phyloP scores from a whole-genome alignment of 2,797 vertebrate species.

The Rallus crepitans region DNA sequence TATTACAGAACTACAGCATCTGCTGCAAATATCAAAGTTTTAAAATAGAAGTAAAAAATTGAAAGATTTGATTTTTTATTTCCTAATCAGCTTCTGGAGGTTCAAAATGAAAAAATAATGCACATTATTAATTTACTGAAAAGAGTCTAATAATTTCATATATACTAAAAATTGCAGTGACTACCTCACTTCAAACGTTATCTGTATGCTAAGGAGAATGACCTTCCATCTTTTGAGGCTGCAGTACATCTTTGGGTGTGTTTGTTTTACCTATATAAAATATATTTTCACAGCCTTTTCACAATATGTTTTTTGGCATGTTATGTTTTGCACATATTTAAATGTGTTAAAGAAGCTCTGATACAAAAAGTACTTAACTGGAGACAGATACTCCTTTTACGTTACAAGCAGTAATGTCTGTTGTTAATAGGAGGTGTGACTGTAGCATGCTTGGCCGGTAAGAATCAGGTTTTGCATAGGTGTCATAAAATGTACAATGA shows the following conservation, averaged over 20 bases:
- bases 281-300: not conserved
- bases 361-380: not conserved
- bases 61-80: not conserved
- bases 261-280: not conserved
- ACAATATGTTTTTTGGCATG: not conserved
- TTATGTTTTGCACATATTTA: slow-evolving; percentile 16
- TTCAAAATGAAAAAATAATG: not conserved
- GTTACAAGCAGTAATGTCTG: not conserved
- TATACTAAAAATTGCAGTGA: not conserved
- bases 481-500: slow-evolving; percentile 43
- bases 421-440: slow-evolving; percentile 2
- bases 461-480: slow-evolving; percentile 6
- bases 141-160: not conserved
- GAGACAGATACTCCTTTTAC: slow-evolving; percentile 38
- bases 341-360: slow-evolving; percentile 35
- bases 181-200: not conserved
- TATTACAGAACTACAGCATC: not conserved
- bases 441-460: not conserved
- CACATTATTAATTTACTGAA: not conserved
- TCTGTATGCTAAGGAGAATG: not conserved
- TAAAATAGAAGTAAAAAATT: not conserved
- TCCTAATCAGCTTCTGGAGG: slow-evolving; percentile 11
- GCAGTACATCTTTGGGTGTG: not conserved
- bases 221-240: not conserved
- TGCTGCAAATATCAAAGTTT: not conserved